Base-by-base conservation (phyloP, 1,140 invertebrate genomes). In the Hycleus cichorii region DNA sequence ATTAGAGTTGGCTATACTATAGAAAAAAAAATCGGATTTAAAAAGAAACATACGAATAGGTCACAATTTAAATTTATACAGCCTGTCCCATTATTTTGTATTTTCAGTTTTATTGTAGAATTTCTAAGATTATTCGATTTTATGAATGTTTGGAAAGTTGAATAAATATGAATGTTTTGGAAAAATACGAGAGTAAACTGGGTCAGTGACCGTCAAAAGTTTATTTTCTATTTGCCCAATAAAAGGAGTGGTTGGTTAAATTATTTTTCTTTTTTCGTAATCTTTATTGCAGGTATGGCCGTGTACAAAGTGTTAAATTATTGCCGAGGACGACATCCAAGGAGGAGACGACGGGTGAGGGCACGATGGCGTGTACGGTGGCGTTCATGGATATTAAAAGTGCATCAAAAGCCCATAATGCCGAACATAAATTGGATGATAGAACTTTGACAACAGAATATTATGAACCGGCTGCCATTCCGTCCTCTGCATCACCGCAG, bases 361-460 rank as follows among this genome's bases (percentile, higher is more conserved):
- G 58, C 72, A 73, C 66, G 76, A 80, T 87, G 75, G 80, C 81
- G 76, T 92, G 91, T 72, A 93, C 91, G 70, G 91, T 95, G 74
- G 91, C 92, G 72, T 95, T 95, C 81, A 94, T 94, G 84, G 93
- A 96, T 82, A 95, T 95, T 80, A 93, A 92, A 78, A 94, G 91
- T 68, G 93, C 93, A 69, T 85, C 90, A 67, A 95, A 95, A 79
- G 93, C 93, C 50, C 90, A 94, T 75, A 87, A 87, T 75, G 84
- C 85, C 65, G 91, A 95, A 72, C 90, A 94, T 76, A 89, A 87
- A 67, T 76, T 95, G 75, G 90, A 93, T 74, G 88, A 93, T 67
- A 79, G 88, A 69, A 83, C 85, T 61, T 83, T 95, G 74, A 90
- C 88, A 73, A 95, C 92, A 62, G 89, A 93, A 73, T 96, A 95